Conservation (phyloP, 2,888 invertebrate species). For the Steinernema hermaphroditum region DNA sequence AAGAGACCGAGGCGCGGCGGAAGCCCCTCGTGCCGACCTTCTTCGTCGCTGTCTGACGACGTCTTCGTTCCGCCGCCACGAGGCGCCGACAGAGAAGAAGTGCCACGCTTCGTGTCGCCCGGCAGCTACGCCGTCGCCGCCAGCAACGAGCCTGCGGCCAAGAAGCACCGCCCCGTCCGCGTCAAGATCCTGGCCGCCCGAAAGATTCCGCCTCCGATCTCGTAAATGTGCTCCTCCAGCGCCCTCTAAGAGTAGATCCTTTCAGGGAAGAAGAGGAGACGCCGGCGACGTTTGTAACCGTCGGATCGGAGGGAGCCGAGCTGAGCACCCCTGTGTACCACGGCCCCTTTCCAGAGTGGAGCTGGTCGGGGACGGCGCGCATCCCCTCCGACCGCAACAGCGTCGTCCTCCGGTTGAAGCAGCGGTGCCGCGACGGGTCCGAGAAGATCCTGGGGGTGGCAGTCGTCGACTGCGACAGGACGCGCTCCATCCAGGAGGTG, state of each 20-base stretch:
- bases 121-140: not conserved
- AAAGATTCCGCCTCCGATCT: not conserved
- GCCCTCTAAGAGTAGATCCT: not conserved
- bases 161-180: not conserved
- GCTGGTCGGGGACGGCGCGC: not conserved
- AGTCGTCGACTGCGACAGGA: not conserved
- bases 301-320: not conserved
- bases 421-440: not conserved
- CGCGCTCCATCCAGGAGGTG: not conserved
- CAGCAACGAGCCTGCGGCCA: not conserved
- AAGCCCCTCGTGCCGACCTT: too few species aligned
- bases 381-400: not conserved
- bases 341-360: not conserved
- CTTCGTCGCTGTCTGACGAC: not conserved
- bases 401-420: not conserved
- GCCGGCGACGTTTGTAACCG: not conserved
- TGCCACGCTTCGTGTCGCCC: not conserved
- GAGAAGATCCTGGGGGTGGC: conserved; percentile 4
- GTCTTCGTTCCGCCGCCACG: not conserved
- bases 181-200: not conserved
- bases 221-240: not conserved
- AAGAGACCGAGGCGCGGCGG: too few species aligned
- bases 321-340: not conserved
- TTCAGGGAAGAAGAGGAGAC: not conserved
- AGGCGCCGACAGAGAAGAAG: not conserved